Conservation (phyloP, 2,113 vertebrate genomes). For the Channa argus region DNA sequence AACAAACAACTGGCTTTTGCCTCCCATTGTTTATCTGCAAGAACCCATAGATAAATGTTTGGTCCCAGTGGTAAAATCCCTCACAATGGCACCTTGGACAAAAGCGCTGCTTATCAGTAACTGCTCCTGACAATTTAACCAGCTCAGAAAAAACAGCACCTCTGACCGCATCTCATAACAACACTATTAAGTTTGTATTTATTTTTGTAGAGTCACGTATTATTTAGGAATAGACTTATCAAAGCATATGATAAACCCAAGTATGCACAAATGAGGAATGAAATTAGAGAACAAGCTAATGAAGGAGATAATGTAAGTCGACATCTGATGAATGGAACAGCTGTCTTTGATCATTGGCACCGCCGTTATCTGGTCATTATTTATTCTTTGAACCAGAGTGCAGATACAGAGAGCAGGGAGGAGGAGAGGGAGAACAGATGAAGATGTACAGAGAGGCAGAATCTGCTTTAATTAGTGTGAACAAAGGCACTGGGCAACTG, state of each 20-base stretch:
- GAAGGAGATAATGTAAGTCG: constrained; percentile 79
- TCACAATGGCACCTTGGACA: neutral
- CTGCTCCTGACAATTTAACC: constrained; percentile 13
- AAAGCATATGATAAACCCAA: constrained; percentile 67
- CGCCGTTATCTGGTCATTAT: constrained; percentile 81
- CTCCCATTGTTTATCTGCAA: neutral
- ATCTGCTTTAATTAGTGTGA: constrained; percentile 97
- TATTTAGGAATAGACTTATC: constrained; percentile 55
- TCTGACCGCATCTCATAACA: constrained; percentile 44
- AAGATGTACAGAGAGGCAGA: constrained; percentile 94
- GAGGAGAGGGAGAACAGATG: constrained; percentile 91
- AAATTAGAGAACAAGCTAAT: constrained; percentile 82
- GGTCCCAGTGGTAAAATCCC: constrained; percentile 3
- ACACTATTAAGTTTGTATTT: neutral
- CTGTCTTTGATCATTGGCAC: constrained; percentile 81
- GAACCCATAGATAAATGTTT: constrained; percentile 16
- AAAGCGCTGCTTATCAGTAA: constrained; percentile 33
- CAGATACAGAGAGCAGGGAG: constrained; percentile 71
- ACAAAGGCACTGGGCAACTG: constrained; percentile 90
- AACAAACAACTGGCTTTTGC: neutral
- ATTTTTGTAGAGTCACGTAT: constrained; percentile 20
- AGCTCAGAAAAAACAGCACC: constrained; percentile 14
- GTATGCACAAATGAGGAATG: constrained; percentile 72
- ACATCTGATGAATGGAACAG: constrained; percentile 80
- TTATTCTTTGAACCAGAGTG: constrained; percentile 79